Conservation (phyloP, 2,113 vertebrate genomes). For the Colinus virginianus region DNA sequence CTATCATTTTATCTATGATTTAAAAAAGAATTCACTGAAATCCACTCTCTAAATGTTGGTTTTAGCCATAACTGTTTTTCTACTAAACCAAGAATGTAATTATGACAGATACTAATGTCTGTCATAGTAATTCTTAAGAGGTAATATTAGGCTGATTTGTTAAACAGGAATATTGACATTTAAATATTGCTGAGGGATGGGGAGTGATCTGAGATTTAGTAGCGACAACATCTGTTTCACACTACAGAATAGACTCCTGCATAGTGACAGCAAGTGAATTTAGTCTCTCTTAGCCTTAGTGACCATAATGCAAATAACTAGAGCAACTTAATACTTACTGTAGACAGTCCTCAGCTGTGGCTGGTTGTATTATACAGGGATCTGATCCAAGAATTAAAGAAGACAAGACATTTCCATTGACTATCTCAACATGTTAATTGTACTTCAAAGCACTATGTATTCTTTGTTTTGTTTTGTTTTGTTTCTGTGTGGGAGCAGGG, state of each 20-base stretch:
- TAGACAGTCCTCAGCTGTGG: not conserved
- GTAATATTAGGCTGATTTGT: not conserved
- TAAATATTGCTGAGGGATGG: not conserved
- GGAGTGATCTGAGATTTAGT: not conserved
- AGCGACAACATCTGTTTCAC: not conserved
- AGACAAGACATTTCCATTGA: not conserved
- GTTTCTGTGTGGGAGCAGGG: accelerated
- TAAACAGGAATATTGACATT: not conserved
- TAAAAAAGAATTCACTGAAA: not conserved
- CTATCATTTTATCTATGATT: not conserved
- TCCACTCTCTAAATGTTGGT: accelerated
- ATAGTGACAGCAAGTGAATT: not conserved
- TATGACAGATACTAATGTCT: not conserved
- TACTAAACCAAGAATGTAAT: not conserved
- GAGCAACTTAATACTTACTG: not conserved
- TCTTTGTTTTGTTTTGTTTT: not conserved
- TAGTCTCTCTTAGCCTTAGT: not conserved
- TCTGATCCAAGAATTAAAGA: not conserved
- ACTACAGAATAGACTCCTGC: not conserved
- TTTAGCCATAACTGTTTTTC: not conserved
- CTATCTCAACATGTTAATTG: not conserved
- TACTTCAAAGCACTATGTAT: not conserved
- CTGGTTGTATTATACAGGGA: not conserved
- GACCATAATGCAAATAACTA: not conserved
- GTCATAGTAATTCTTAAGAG: not conserved